Conservation (phyloP, 1,140 invertebrate species). For the Hestina assimilis region DNA sequence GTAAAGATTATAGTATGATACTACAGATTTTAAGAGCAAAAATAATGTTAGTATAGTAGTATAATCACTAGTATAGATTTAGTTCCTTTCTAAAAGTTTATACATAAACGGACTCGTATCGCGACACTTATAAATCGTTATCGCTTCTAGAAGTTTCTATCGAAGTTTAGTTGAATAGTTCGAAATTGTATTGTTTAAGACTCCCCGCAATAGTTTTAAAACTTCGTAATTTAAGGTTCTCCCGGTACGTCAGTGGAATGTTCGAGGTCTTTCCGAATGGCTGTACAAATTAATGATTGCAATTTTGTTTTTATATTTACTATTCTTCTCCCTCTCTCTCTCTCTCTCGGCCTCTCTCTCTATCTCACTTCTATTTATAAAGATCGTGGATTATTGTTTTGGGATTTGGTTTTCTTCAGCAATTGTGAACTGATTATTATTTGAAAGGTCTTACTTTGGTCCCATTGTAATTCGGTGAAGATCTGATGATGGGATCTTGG, state of each 20-base stretch:
- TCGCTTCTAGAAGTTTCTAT: constrained; percentile 8
- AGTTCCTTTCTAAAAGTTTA: not conserved
- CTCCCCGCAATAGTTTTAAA: constrained; percentile 7
- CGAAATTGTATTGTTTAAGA: constrained; percentile 19
- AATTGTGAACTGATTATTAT: too few relatives aligned
- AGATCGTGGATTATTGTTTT: too few relatives aligned
- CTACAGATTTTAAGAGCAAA: too few relatives aligned
- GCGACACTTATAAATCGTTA: constrained; percentile 16
- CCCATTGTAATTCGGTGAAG: too few relatives aligned
- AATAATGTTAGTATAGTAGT: too few relatives aligned
- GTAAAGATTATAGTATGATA: too few relatives aligned
- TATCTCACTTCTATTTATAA: too few relatives aligned
- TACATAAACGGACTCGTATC: constrained; percentile 1
- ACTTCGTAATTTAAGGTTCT: constrained; percentile 11
- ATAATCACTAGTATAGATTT: not conserved
- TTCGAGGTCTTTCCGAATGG: constrained; percentile 8
- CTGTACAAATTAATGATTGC: constrained; percentile 4
- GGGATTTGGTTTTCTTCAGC: too few relatives aligned
- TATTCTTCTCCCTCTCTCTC: too few relatives aligned
- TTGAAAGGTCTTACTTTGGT: too few relatives aligned
- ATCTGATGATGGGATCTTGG: too few relatives aligned
- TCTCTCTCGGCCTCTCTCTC: too few relatives aligned
- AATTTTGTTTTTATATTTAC: constrained; percentile 11
- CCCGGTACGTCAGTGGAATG: constrained; percentile 10
- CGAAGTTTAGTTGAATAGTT: constrained; percentile 17